Base-by-base conservation (phyloP, 2,113 vertebrate species). In the Probosciger aterrimus region DNA sequence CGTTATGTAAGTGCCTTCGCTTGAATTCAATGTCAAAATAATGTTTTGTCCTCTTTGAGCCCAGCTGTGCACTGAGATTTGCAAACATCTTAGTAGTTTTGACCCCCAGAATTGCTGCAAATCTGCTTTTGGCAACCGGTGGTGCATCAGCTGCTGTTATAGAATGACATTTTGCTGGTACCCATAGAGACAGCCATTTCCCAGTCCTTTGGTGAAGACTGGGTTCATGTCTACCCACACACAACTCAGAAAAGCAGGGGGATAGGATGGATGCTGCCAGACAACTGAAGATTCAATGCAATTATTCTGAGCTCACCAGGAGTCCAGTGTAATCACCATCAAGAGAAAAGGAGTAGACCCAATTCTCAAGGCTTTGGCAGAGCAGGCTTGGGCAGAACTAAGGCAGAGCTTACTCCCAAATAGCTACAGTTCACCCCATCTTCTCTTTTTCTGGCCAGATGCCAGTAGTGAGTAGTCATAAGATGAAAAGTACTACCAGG, bases 171-270 rank as follows among this genome's bases (percentile, higher is more conserved):
- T 93, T 84, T 79, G 18, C n/a, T 81, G 55, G 14, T 81, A 27
- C 22, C n/a, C 39, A 31, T 5, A 71, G 4, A 76, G 7, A 46
- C 1, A 2, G 39, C 5, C 1, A 0, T 69, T 88, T 60, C 62
- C 63, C 35, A 60, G 5, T 50, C 53, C 12, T 24, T 44, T 6
- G 2, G 7, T 35, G 59, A 82, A 68, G 46, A 19, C 9, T 9
- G 7, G 6, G 8, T 35, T 85, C 47, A 6, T 27, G 14, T 64
- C 71, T 69, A 43, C 33, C 25, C 16, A 37, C 16, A 44, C 10
- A 53, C 4, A 76, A 17, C 8, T 82, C 46, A 75, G 49, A 63
- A 80, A 62, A 71, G 15, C 41, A 12, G 7, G 62, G 9, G 30
- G 6, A 33, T 20, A 41, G 33, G 50, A 44, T 37, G 28, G 16